Conservation (phyloP, 30 jellyfish, hydroid and myxozoan genomes). For the Aurelia coerulea region DNA sequence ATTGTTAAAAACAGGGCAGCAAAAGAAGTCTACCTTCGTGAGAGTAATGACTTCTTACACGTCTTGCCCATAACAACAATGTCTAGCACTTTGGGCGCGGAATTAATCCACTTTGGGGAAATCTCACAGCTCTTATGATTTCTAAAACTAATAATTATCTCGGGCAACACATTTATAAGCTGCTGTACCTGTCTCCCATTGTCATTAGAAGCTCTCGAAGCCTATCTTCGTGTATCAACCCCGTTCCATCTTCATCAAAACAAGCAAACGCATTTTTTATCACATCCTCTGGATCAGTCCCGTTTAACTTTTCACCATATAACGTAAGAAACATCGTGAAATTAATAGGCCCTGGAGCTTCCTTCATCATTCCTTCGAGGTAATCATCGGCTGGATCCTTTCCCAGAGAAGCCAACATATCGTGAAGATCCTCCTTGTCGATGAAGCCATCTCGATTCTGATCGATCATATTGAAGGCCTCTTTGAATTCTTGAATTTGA, state of each 20-base stretch:
- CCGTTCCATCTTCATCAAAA: slow-evolving; percentile 94
- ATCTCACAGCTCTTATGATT: background rate
- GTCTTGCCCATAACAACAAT: too few relatives aligned
- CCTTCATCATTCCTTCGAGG: slow-evolving; percentile 98
- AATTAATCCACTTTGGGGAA: background rate
- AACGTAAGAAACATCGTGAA: slow-evolving; percentile 99
- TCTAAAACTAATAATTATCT: background rate
- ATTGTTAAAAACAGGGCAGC: too few relatives aligned
- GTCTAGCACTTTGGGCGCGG: background rate
- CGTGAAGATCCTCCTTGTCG: slow-evolving; percentile 99
- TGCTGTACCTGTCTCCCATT: slow-evolving; percentile 99
- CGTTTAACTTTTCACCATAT: slow-evolving; percentile 97
- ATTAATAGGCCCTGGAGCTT: slow-evolving; percentile 99
- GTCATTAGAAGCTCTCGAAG: slow-evolving; percentile 92
- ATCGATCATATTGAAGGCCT: slow-evolving; percentile 99
- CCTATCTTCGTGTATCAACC: slow-evolving; percentile 91
- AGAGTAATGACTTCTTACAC: too few relatives aligned
- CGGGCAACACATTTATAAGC: background rate
- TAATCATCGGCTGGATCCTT: slow-evolving; percentile 95
- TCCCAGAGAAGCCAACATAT: slow-evolving; percentile 97
- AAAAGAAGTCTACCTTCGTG: too few relatives aligned
- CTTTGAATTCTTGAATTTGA: slow-evolving; percentile 99
- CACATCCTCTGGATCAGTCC: slow-evolving; percentile 99
- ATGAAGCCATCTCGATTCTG: slow-evolving; percentile 99
- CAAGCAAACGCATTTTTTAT: slow-evolving; percentile 98